These are phyloP conservation scores for Epinotia nisella DNA, from an alignment of 2,888 invertebrate genomes.

Conservation along the genomic window DNA sequence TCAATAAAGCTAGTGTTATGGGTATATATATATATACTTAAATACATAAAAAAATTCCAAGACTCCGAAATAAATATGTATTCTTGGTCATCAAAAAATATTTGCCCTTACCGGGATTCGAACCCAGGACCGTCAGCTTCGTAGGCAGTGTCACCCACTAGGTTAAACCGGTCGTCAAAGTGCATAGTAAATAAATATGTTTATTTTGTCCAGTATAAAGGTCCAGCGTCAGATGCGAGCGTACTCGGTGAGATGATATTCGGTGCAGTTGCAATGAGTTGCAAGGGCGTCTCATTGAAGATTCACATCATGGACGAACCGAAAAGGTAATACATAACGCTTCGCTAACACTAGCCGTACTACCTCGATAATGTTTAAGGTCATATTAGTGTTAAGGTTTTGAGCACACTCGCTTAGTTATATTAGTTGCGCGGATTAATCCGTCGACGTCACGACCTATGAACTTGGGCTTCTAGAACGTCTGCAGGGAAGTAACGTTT, in stretches of 20 bases:
- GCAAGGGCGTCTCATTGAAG: slow-evolving; percentile 94
- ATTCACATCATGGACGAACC: slow-evolving; percentile 88
- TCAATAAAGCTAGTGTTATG: background rate
- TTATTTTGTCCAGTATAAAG: slow-evolving; percentile 84
- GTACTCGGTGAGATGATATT: slow-evolving; percentile 96
- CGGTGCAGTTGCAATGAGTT: slow-evolving; percentile 95
- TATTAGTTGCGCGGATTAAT: background rate
- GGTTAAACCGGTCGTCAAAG: too few species aligned
- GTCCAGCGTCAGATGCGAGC: slow-evolving; percentile 88
- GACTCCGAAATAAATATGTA: background rate
- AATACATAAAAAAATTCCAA: too few species aligned
- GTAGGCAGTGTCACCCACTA: too few species aligned
- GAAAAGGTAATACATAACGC: slow-evolving; percentile 63
- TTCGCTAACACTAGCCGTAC: background rate
- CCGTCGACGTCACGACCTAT: background rate
- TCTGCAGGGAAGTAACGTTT: background rate
- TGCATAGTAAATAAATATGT: slow-evolving; percentile 23
- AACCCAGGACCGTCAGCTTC: too few species aligned
- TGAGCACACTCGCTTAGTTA: background rate
- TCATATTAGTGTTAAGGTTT: slow-evolving; percentile 1
- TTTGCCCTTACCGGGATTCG: too few species aligned
- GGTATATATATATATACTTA: too few species aligned
- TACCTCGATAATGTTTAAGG: background rate
- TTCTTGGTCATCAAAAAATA: too few species aligned
- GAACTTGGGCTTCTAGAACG: background rate